Evolutionary conservation across 2,113 vertebrate species (phyloP).

Genomic region (Notothenia rossii): DNA sequence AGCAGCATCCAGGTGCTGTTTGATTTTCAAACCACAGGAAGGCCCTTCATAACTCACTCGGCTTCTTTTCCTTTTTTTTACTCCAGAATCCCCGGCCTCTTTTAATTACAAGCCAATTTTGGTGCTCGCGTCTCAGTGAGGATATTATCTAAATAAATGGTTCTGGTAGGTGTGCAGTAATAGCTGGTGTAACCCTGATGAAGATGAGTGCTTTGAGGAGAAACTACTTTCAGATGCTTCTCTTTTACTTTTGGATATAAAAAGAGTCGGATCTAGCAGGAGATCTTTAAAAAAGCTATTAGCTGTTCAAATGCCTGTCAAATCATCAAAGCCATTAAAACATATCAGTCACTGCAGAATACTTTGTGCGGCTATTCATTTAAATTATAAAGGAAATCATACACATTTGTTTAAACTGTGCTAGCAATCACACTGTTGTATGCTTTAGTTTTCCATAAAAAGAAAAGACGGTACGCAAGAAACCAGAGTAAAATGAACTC

Average conservation of each 20-base stretch:
- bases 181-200: constrained; percentile 40
- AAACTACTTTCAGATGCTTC: constrained; percentile 38
- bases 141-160: constrained; percentile 69
- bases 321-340: constrained; percentile 27
- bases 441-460: not conserved
- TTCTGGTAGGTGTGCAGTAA: constrained; percentile 55
- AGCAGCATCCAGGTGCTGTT: constrained; percentile 54
- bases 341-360: not conserved
- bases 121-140: constrained; percentile 54
- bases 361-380: constrained; percentile 1
- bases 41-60: constrained; percentile 54
- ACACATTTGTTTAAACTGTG: not conserved
- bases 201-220: constrained; percentile 35
- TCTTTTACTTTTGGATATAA: constrained; percentile 28
- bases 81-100: constrained; percentile 55
- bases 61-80: constrained; percentile 27
- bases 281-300: constrained; percentile 40
- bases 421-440: not conserved
- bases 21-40: constrained; percentile 55
- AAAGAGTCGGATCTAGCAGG: constrained; percentile 9
- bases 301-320: constrained; percentile 19
- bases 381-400: constrained; percentile 6
- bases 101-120: constrained; percentile 76
- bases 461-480: not conserved
- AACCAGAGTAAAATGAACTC: not conserved